Percentiles rank a stretch among this genome's conserved stretches.
phyloP scores from a whole-genome alignment of 2,888 invertebrate genomes.

The Morpho helenor region DNA sequence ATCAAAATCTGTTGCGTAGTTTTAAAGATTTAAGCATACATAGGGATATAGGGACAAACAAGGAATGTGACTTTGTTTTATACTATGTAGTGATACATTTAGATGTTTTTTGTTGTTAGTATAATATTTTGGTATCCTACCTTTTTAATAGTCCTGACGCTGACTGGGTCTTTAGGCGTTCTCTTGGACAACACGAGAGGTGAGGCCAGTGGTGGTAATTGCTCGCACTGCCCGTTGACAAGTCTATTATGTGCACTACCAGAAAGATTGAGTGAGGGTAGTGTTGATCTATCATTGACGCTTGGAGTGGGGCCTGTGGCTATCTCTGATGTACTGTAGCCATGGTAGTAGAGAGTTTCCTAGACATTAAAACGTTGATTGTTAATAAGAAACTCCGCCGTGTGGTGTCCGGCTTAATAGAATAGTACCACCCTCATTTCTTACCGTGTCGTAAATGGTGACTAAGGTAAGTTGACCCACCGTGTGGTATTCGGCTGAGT shows the following conservation, averaged over 20 bases:
- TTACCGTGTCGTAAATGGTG: too few species aligned
- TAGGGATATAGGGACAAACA: too few species aligned
- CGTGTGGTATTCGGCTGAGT: too few species aligned
- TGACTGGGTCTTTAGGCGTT: constrained; percentile 47
- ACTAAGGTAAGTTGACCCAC: too few species aligned
- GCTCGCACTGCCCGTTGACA: constrained; percentile 59
- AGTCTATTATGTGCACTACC: constrained; percentile 55
- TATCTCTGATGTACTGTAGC: constrained; percentile 64
- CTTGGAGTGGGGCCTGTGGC: constrained; percentile 57
- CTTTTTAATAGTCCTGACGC: constrained; percentile 50
- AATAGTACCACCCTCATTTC: too few species aligned
- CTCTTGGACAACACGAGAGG: constrained; percentile 61
- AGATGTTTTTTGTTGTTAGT: too few species aligned
- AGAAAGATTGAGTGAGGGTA: constrained; percentile 62
- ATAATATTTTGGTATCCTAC: constrained; percentile 31
- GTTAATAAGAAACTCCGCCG: too few species aligned
- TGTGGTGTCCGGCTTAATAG: too few species aligned
- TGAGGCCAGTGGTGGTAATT: constrained; percentile 66
- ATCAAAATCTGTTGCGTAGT: too few species aligned
- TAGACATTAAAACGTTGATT: constrained; percentile 24
- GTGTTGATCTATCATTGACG: constrained; percentile 58
- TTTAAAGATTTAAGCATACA: too few species aligned
- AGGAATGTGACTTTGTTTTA: too few species aligned
- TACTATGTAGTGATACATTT: too few species aligned
- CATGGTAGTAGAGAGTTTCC: constrained; percentile 75